Evolutionary conservation across 2,113 vertebrate species (phyloP), one percentile per base, ranked within the genome.

Genomic region (Gadus chalcogrammus): DNA sequence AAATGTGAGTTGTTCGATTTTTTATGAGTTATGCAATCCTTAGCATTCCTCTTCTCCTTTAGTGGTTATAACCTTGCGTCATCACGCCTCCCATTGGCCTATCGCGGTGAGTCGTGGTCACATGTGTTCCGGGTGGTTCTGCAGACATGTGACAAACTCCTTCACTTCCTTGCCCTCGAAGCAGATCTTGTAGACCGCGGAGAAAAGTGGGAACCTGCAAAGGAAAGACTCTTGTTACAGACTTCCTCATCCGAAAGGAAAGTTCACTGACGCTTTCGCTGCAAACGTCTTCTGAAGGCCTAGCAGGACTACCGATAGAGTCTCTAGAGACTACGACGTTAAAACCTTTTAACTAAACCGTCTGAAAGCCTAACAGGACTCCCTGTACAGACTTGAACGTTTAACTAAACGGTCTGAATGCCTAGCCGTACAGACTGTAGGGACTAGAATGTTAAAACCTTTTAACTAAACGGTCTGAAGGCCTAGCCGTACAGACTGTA

Each of bases 91-190:
- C 5, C 71, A 64, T 3, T 52, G 76, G 28, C 60, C 15, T 3
- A 11, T 22, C n/a, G 38, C 20, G 38, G 13, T 6, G 35, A 24
- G 8, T 15, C 8, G 22, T 3, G 12, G 0, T 90, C 85, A 95
- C 73, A 92, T 76, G 82, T 95, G 94, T 60, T 94, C 85, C 0
- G 94, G 95, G 68, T 96, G 94, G 70, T 92, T 92, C 88, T 95
- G 94, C 79, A 96, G 92, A 68, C 95, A 95, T 22, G 24, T 48
- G 84, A 95, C 90, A 83, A 96, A 95, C 17, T 94, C 91, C 18
- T 91, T 88, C 81, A 94, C 79, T 0, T 85, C 81, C 12, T 73
- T 91, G 7, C 93, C 92, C 83, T 95, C 88, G 0, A 93, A 96
- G 87, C 94, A 95, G 85, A 95, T 95, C 85, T 88, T 88, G 83